Evolutionary conservation across 1,140 invertebrate species (phyloP).

Genomic region (Teleopsis dalmanni): DNA sequence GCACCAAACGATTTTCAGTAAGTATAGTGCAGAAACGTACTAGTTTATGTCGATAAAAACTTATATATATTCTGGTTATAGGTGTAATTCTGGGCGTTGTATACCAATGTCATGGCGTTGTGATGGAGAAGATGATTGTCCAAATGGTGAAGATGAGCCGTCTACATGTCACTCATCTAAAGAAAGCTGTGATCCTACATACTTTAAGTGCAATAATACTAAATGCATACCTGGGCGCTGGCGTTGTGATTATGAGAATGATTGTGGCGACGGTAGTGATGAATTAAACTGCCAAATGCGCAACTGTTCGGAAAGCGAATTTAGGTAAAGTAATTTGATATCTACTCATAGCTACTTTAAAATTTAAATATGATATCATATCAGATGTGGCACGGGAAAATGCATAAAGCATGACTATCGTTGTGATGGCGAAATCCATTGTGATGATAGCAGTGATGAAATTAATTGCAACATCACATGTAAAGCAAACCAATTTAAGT

Average conservation of each 20-base stretch:
- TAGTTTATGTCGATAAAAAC: not conserved
- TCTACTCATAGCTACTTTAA: no score
- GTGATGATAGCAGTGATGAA: constrained; percentile 71
- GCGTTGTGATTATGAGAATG: constrained; percentile 76
- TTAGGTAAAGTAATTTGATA: constrained; percentile 36
- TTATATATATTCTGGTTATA: constrained; percentile 15
- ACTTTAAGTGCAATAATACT: constrained; percentile 56
- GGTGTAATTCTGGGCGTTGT: constrained; percentile 62
- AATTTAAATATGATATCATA: constrained; percentile 14
- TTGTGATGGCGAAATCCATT: constrained; percentile 66
- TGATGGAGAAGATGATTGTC: constrained; percentile 66
- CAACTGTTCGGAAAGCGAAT: constrained; percentile 64
- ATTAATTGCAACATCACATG: constrained; percentile 34
- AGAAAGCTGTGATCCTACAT: constrained; percentile 60
- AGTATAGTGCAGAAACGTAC: constrained; percentile 27
- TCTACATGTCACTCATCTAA: constrained; percentile 50
- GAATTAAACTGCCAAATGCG: constrained; percentile 59
- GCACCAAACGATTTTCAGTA: constrained; percentile 44
- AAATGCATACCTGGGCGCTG: constrained; percentile 65
- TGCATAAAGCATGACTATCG: constrained; percentile 58
- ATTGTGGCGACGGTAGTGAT: constrained; percentile 68
- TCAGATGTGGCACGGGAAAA: constrained; percentile 59
- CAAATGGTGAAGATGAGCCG: constrained; percentile 62
- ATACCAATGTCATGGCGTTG: constrained; percentile 77
- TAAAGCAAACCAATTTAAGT: constrained; percentile 46